Evolutionary conservation across 1,140 invertebrate genomes (phyloP).

Genomic region (Trichonephila clavata): DNA sequence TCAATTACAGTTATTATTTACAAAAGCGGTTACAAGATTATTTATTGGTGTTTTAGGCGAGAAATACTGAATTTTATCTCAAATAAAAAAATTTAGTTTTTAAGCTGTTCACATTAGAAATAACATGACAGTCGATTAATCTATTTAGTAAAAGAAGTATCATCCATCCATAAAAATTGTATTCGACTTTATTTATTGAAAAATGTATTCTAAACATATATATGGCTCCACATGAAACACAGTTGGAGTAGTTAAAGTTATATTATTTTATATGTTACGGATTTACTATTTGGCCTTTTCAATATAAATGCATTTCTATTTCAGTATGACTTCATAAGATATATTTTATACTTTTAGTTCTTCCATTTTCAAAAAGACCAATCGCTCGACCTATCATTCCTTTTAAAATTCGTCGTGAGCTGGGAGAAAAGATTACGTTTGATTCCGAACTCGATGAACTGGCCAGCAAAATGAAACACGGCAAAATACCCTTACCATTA

Average conservation of each 20-base stretch:
- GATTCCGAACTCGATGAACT: slow-evolving; percentile 16
- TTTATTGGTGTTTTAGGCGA: too few relatives aligned
- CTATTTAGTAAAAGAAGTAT: not conserved
- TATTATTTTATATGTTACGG: too few relatives aligned
- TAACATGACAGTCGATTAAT: not conserved
- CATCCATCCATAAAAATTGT: not conserved
- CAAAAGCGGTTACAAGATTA: too few relatives aligned
- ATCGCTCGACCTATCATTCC: slow-evolving; percentile 24
- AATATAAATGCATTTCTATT: not conserved
- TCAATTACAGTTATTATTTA: too few relatives aligned
- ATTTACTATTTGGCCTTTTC: not conserved
- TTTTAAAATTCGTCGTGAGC: not conserved
- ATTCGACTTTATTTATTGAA: too few relatives aligned
- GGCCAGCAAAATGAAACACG: not conserved
- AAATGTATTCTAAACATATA: too few relatives aligned
- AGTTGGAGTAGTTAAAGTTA: too few relatives aligned
- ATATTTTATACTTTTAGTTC: not conserved
- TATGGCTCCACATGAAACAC: too few relatives aligned
- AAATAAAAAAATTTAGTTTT: too few relatives aligned
- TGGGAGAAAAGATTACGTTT: not conserved
- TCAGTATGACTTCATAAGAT: not conserved
- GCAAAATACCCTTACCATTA: slow-evolving; percentile 37
- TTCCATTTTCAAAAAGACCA: not conserved
- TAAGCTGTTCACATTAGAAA: too few relatives aligned
- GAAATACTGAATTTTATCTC: too few relatives aligned